A percentile compares a stretch with the other conserved stretches of the same genome.
Evolutionary conservation across 2,888 invertebrate genomes (phyloP).

Genomic region (Meloe dianella): DNA sequence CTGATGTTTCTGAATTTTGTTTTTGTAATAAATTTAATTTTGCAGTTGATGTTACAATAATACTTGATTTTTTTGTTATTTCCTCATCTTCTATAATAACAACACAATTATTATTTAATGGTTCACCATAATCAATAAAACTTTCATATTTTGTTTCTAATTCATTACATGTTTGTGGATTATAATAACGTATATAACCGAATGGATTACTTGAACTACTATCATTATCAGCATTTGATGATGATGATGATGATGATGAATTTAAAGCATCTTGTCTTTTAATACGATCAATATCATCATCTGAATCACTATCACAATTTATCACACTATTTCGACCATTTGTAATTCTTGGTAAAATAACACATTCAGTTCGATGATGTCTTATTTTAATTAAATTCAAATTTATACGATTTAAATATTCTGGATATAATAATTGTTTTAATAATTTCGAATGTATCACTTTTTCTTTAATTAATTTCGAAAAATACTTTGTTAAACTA

Average conservation of each 20-base stretch:
- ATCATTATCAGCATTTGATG: slow-evolving; percentile 57
- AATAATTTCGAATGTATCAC: slow-evolving; percentile 74
- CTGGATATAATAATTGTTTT: slow-evolving; percentile 74
- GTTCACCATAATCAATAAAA: slow-evolving; percentile 61
- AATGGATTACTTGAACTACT: slow-evolving; percentile 67
- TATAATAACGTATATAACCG: slow-evolving; percentile 72
- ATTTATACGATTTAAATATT: slow-evolving; percentile 65
- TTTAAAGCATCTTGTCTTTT: slow-evolving; percentile 65
- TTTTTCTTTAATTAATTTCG: slow-evolving; percentile 75
- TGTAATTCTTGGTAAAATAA: slow-evolving; percentile 52
- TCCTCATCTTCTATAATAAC: slow-evolving; percentile 32
- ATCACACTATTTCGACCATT: slow-evolving; percentile 53
- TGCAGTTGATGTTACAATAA: slow-evolving; percentile 62
- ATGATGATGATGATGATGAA: slow-evolving; percentile 30
- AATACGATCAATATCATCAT: slow-evolving; percentile 59
- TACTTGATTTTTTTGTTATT: slow-evolving; percentile 47
- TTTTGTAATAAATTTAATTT: slow-evolving; percentile 57
- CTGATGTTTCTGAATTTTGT: slow-evolving; percentile 64
- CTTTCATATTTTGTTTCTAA: slow-evolving; percentile 59
- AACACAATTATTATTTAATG: not conserved
- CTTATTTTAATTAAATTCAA: slow-evolving; percentile 63
- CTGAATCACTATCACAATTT: slow-evolving; percentile 59
- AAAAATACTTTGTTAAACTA: slow-evolving; percentile 77
- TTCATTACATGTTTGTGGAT: slow-evolving; percentile 60
- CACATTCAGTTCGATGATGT: slow-evolving; percentile 60